A percentile compares a stretch with the other conserved stretches of the same genome.
Evolutionary conservation across 2,888 invertebrate genomes (phyloP).

Genomic region (Tinea pellionella): DNA sequence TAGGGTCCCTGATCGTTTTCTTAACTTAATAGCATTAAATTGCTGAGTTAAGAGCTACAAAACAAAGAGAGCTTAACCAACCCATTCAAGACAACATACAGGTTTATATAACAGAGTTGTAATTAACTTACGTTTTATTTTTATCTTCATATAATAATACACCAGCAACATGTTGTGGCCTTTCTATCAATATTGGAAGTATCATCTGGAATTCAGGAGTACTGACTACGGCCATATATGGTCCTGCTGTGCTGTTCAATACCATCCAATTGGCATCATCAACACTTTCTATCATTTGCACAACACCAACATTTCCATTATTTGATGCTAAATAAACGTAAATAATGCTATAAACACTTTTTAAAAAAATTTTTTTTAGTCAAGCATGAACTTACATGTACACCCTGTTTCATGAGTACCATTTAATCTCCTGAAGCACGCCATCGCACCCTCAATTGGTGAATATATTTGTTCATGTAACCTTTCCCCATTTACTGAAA

Average conservation of each 20-base stretch:
- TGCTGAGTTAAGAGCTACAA: too few relatives aligned
- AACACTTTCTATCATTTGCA: constrained; percentile 76
- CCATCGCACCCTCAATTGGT: constrained; percentile 75
- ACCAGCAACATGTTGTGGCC: constrained; percentile 72
- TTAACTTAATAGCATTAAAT: too few relatives aligned
- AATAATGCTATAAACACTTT: neutral
- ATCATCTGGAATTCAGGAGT: constrained; percentile 70
- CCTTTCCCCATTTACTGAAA: constrained; percentile 66
- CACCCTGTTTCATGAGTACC: constrained; percentile 96
- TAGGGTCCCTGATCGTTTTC: too few relatives aligned
- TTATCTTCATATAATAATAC: constrained; percentile 68
- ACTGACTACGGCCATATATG: constrained; percentile 83
- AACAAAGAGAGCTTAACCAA: too few relatives aligned
- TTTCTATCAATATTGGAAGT: constrained; percentile 61
- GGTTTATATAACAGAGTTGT: too few relatives aligned
- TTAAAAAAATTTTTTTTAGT: neutral
- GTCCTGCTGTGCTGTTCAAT: constrained; percentile 77
- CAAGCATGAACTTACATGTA: constrained; percentile 77
- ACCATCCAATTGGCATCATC: constrained; percentile 81
- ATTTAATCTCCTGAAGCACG: constrained; percentile 92
- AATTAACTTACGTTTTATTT: too few relatives aligned
- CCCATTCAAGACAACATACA: too few relatives aligned
- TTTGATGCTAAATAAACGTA: constrained; percentile 69
- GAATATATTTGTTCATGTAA: constrained; percentile 86
- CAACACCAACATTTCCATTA: constrained; percentile 85